Conservation (phyloP, 2,888 invertebrate species). For the Latheticus oryzae region DNA sequence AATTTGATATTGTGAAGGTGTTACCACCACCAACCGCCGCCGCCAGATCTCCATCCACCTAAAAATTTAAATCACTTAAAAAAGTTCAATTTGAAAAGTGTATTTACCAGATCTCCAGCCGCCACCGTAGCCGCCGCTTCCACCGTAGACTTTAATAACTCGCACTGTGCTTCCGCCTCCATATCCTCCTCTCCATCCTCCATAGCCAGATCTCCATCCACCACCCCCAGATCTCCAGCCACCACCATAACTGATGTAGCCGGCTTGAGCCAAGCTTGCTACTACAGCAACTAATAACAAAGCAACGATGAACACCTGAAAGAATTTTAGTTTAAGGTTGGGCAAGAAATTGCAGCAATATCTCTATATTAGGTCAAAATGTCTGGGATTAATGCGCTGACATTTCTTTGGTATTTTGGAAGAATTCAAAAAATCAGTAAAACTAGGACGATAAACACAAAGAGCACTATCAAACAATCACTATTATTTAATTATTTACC, state of each 20-base stretch:
- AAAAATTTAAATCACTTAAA: slow-evolving; percentile 3
- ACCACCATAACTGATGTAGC: slow-evolving; percentile 39
- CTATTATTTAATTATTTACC: slow-evolving; percentile 34
- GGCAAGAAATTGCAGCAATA: slow-evolving; percentile 13
- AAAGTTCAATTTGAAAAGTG: not conserved
- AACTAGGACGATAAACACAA: slow-evolving; percentile 12
- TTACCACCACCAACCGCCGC: slow-evolving; percentile 36
- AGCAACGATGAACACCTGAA: slow-evolving; percentile 43
- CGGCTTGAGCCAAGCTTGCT: slow-evolving; percentile 40
- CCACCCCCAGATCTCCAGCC: slow-evolving; percentile 40
- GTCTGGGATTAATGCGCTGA: slow-evolving; percentile 14
- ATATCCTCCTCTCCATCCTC: slow-evolving; percentile 26
- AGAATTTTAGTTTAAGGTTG: slow-evolving; percentile 27
- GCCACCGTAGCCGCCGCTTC: slow-evolving; percentile 23
- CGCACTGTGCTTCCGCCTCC: slow-evolving; percentile 22
- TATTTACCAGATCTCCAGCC: slow-evolving; percentile 19
- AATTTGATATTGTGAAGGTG: slow-evolving; percentile 6
- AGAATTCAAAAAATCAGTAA: too few relatives aligned
- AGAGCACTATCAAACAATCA: slow-evolving; percentile 13
- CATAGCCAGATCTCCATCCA: slow-evolving; percentile 32
- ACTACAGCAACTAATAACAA: slow-evolving; percentile 38
- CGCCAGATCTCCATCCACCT: slow-evolving; percentile 43
- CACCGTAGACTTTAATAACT: slow-evolving; percentile 33
- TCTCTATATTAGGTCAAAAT: slow-evolving; percentile 25
- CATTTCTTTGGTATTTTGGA: slow-evolving; percentile 15